Conservation (phyloP, 2,888 invertebrate genomes). For the Psococerastis gibbosa region DNA sequence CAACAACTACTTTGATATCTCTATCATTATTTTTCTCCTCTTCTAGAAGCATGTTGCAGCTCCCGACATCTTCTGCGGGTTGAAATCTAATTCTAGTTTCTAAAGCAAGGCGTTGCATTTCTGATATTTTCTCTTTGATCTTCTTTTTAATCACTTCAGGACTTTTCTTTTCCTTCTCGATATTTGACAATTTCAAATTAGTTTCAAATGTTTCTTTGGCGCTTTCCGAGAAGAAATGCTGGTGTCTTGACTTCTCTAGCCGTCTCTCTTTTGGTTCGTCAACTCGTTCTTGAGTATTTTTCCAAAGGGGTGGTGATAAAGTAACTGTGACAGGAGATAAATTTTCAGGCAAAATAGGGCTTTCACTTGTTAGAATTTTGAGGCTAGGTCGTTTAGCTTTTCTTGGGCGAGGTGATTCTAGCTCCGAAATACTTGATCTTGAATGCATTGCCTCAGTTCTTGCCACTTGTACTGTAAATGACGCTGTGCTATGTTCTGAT, state of each 20-base stretch:
- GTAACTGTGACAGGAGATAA: conserved; percentile 14
- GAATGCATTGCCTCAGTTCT: not conserved
- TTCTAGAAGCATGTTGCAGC: not conserved
- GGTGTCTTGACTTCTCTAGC: conserved; percentile 2
- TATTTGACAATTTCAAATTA: not conserved
- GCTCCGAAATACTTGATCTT: not conserved
- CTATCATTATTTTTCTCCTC: not conserved
- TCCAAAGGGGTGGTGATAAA: conserved; percentile 14
- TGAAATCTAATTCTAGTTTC: not conserved
- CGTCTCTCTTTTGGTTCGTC: not conserved
- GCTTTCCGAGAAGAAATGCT: conserved; percentile 1
- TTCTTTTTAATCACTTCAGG: conserved; percentile 2
- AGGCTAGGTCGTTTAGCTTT: not conserved
- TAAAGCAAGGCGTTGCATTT: conserved; percentile 1
- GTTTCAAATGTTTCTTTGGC: not conserved
- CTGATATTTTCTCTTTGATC: conserved; percentile 6
- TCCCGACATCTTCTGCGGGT: not conserved
- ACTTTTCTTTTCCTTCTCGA: not conserved
- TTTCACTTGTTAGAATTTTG: conserved; percentile 2
- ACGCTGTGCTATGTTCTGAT: conserved; percentile 11
- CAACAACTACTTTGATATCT: conserved; percentile 3
- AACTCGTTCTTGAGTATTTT: not conserved
- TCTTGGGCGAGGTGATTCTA: not conserved
- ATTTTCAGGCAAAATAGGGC: not conserved
- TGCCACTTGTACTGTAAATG: conserved; percentile 12